Conservation (phyloP, 2,888 invertebrate species). For the Beris chalybata region DNA sequence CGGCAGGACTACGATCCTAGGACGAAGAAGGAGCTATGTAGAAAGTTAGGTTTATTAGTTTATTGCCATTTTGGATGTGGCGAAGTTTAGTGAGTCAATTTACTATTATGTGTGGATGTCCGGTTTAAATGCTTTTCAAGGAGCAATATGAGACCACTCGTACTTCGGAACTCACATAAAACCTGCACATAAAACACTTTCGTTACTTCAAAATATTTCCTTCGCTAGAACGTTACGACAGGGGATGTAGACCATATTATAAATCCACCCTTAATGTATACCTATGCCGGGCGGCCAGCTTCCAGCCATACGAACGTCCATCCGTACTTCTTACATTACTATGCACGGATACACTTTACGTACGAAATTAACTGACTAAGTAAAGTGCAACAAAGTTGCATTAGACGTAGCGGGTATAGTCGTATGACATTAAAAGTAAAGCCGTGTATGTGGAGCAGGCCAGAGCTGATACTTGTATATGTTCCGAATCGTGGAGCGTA, state of each 20-base stretch:
- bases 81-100: slow-evolving; percentile 26
- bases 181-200: slow-evolving; percentile 26
- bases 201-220: slow-evolving; percentile 21
- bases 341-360: slow-evolving; percentile 22
- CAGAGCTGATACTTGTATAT: not conserved
- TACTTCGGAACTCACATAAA: slow-evolving; percentile 30
- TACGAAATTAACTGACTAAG: slow-evolving; percentile 27
- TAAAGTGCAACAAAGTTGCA: slow-evolving; percentile 24
- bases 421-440: not conserved
- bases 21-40: not conserved
- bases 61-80: no score
- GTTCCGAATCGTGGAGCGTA: not conserved
- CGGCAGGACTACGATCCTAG: not conserved
- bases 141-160: slow-evolving; percentile 30
- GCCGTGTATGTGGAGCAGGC: not conserved
- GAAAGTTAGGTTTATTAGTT: no score
- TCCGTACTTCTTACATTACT: slow-evolving; percentile 3
- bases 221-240: not conserved
- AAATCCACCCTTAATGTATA: no score
- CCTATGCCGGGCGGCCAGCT: no score
- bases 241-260: no score
- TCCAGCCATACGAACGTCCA: no score
- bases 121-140: slow-evolving; percentile 29
- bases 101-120: slow-evolving; percentile 20
- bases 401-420: not conserved